These are phyloP conservation scores for Acrobasis consociella DNA, from an alignment of 2,888 invertebrate species.

Conservation along the genomic window DNA sequence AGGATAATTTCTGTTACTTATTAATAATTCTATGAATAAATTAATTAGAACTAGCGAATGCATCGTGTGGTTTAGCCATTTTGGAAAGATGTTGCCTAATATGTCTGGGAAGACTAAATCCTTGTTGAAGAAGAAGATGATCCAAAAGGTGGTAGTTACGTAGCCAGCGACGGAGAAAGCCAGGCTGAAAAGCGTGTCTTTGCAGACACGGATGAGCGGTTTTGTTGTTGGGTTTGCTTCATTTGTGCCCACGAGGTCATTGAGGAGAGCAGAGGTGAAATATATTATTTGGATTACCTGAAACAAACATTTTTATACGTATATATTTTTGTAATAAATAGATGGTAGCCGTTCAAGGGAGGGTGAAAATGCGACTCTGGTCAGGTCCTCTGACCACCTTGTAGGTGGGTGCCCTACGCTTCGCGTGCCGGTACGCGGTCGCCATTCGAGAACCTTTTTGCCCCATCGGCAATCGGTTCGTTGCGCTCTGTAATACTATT, in stretches of 20 bases:
- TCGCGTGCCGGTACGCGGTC: too few relatives aligned
- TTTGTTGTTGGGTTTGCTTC: constrained; percentile 81
- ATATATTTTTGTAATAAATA: too few relatives aligned
- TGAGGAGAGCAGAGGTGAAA: constrained; percentile 87
- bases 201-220: constrained; percentile 85
- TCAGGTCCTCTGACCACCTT: too few relatives aligned
- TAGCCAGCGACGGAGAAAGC: constrained; percentile 90
- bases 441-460: too few relatives aligned
- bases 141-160: constrained; percentile 94
- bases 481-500: too few relatives aligned
- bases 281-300: constrained; percentile 90
- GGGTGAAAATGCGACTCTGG: too few relatives aligned
- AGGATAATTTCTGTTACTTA: constrained; percentile 89
- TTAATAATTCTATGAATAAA: constrained; percentile 87
- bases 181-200: constrained; percentile 85
- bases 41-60: constrained; percentile 92
- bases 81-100: constrained; percentile 90
- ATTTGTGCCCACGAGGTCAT: constrained; percentile 88
- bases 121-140: constrained; percentile 90
- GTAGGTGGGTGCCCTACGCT: too few relatives aligned
- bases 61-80: constrained; percentile 94
- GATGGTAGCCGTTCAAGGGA: too few relatives aligned
- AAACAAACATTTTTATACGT: constrained; percentile 39
- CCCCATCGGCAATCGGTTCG: too few relatives aligned
- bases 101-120: constrained; percentile 93